Evolutionary conservation across 2,113 vertebrate genomes (phyloP), one percentile per base, ranked within the genome.

Genomic region (Mohoua ochrocephala): DNA sequence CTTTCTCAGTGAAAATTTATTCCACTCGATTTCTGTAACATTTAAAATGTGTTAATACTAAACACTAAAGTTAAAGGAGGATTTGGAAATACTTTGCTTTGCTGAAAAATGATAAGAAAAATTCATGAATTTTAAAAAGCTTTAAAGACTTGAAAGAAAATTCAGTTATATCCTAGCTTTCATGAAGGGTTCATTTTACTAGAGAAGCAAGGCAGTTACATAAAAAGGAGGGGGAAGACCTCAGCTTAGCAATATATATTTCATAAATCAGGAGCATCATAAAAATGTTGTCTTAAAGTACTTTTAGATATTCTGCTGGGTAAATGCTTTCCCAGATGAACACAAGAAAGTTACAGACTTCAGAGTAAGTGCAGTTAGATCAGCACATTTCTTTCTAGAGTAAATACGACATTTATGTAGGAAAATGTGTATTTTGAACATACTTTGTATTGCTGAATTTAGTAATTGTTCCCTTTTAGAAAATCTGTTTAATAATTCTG

Each of bases 81-180:
- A 97, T 98, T 98, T 98, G 97, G 96, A 95, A 97, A 97, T 98
- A 92, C 97, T 98, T 98, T 97, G 96, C 98, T 97, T 98, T 98
- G 98, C 95, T 95, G 94, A 96, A 97, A 98, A 98, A 98, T 98
- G 99, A 99, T 99, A 99, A 98, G 98, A 97, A 99, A 99, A 99
- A 98, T 98, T 98, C 98, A 99, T 99, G 98, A 98, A 99, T 99
- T 99, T 99, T 99, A 98, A 98, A 98, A 98, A 97, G 97, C 96
- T 95, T 98, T 97, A 96, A 97, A 94, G 94, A 97, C 97, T 97
- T 97, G 96, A 98, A 98, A 97, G 97, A 97, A 98, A 98, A 98
- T 96, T 97, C 97, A 98, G 95, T 98, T 98, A 96, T 97, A 96
- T 94, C 75, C 84, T 81, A 33, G 92, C 97, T 98, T 98, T 98